phyloP scores from a whole-genome alignment of 2,113 vertebrate genomes.

The Tonatia bakeri region DNA sequence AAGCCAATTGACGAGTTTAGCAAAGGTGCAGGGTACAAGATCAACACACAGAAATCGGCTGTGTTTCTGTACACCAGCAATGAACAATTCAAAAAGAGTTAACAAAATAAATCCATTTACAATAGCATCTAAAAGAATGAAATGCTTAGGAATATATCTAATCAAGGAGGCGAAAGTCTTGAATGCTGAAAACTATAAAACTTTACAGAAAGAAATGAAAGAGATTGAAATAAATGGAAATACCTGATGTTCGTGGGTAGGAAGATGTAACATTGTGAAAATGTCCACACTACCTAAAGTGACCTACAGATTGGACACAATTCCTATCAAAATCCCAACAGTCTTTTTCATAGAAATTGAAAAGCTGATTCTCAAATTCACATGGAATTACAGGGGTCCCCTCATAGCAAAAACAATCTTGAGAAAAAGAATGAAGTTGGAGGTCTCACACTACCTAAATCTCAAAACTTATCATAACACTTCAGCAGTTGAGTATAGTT shows the following conservation, averaged over 20 bases:
- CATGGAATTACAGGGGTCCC: not conserved
- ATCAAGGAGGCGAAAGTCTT: not conserved
- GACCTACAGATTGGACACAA: not conserved
- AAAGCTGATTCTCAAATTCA: not conserved
- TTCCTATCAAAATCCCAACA: not conserved
- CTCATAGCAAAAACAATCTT: not conserved
- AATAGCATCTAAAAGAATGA: not conserved
- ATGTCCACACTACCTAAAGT: not conserved
- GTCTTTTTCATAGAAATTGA: not conserved
- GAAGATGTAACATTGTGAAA: not conserved
- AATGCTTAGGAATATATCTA: not conserved
- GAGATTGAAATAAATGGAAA: not conserved
- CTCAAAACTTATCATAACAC: not conserved
- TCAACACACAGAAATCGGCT: not conserved
- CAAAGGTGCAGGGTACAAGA: not conserved
- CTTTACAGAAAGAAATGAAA: not conserved
- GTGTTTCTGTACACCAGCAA: not conserved
- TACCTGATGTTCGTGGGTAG: not conserved
- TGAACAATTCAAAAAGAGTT: not conserved
- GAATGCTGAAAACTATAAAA: not conserved
- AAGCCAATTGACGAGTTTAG: not conserved
- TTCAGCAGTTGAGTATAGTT: not conserved
- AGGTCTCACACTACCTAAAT: not conserved
- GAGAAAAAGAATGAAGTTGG: not conserved
- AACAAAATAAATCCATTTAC: not conserved